Conservation (phyloP, 2,888 invertebrate genomes). For the Anoncus sp. region DNA sequence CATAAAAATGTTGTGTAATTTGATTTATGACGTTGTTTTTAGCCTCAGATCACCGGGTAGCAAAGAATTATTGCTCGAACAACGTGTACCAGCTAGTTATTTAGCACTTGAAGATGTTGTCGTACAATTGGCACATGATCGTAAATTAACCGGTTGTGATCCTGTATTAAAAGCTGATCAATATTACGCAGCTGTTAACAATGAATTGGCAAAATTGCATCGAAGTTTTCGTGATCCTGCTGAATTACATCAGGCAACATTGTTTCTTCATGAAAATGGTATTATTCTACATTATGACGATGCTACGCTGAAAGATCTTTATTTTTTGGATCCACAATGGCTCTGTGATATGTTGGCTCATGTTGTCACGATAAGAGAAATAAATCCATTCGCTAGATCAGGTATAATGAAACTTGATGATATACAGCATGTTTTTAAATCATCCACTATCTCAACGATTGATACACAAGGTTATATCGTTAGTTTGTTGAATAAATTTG, state of each 20-base stretch:
- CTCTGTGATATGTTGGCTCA: slow-evolving; percentile 98
- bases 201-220: slow-evolving; percentile 87
- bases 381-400: slow-evolving; percentile 96
- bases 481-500: slow-evolving; percentile 97
- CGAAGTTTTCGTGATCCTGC: slow-evolving; percentile 93
- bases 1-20: slow-evolving; percentile 93
- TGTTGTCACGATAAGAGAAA: slow-evolving; percentile 98
- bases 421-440: slow-evolving; percentile 95
- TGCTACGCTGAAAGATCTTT: slow-evolving; percentile 96
- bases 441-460: slow-evolving; percentile 90
- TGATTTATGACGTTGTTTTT: slow-evolving; percentile 97
- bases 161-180: slow-evolving; percentile 94
- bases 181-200: slow-evolving; percentile 84
- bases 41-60: slow-evolving; percentile 95
- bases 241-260: slow-evolving; percentile 97
- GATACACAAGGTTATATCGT: slow-evolving; percentile 93
- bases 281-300: slow-evolving; percentile 98
- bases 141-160: slow-evolving; percentile 88
- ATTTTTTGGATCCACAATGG: slow-evolving; percentile 99
- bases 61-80: slow-evolving; percentile 95
- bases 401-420: slow-evolving; percentile 98
- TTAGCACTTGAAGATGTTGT: slow-evolving; percentile 97
- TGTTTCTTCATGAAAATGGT: slow-evolving; percentile 99
- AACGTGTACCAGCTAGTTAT: slow-evolving; percentile 98
- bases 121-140: slow-evolving; percentile 91